A percentile compares a stretch with the other conserved stretches of the same genome.
phyloP scores from a whole-genome alignment of 2,113 vertebrate genomes.

The Geothlypis trichas region DNA sequence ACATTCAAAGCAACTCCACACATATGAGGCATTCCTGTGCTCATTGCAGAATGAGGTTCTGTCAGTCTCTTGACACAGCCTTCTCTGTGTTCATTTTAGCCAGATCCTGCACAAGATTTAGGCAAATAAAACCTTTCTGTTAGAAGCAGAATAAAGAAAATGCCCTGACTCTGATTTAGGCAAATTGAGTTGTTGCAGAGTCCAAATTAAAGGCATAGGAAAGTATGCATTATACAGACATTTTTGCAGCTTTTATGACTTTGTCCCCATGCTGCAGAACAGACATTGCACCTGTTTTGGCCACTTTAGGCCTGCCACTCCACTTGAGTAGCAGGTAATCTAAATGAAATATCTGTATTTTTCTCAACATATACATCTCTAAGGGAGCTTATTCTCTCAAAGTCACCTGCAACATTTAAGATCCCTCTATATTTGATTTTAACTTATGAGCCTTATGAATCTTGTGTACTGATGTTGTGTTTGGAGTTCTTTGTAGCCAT shows the following conservation, averaged over 20 bases:
- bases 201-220: not conserved
- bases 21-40: not conserved
- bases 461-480: not conserved
- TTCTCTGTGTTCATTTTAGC: not conserved
- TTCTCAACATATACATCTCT: not conserved
- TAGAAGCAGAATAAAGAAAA: not conserved
- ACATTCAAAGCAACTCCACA: not conserved
- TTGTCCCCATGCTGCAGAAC: not conserved
- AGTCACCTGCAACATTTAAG: not conserved
- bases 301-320: not conserved
- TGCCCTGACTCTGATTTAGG: not conserved
- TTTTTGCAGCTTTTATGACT: not conserved
- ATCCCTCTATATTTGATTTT: not conserved
- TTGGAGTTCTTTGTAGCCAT: not conserved
- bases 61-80: not conserved
- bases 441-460: not conserved
- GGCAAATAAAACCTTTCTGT: not conserved
- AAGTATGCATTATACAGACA: not conserved
- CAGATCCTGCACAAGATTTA: not conserved
- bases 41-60: not conserved
- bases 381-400: not conserved
- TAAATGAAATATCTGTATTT: not conserved
- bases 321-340: not conserved
- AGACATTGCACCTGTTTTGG: not conserved
- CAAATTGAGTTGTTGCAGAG: not conserved